phyloP scores from a whole-genome alignment of 1,140 invertebrate species.

The Anastrepha obliqua region DNA sequence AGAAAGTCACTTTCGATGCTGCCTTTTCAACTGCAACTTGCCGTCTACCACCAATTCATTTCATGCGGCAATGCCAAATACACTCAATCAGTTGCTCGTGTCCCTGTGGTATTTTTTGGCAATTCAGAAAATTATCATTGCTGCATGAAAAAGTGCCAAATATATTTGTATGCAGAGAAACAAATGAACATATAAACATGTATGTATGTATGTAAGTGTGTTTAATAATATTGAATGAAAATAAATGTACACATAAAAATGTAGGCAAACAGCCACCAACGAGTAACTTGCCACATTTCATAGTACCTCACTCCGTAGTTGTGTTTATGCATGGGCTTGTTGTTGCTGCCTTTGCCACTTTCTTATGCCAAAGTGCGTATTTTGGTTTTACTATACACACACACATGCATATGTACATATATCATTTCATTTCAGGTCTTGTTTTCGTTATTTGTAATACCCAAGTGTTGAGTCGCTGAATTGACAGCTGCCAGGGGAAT shows the following conservation, averaged over 20 bases:
- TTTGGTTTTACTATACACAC: background rate
- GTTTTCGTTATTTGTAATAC: conserved; percentile 23
- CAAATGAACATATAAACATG: background rate
- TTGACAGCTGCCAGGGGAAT: conserved; percentile 6
- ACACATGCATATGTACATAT: background rate
- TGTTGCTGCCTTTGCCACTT: background rate
- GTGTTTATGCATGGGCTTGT: background rate
- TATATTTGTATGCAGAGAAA: background rate
- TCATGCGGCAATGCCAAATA: background rate
- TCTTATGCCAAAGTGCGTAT: conserved; percentile 13
- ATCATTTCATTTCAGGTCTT: background rate
- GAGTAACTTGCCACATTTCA: no score
- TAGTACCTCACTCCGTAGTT: no score
- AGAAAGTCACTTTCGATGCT: background rate
- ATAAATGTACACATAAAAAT: no score
- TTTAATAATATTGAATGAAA: no score
- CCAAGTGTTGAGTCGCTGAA: conserved; percentile 23
- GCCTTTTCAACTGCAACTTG: conserved; percentile 16
- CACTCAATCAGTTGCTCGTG: background rate
- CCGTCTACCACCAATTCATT: background rate
- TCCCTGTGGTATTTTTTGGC: conserved; percentile 37
- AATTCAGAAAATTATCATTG: conserved; percentile 41
- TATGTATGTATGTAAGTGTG: no score
- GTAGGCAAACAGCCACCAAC: no score
- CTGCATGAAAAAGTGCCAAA: background rate